Base-by-base conservation (phyloP, 2,888 invertebrate species). In the Nemurella pictetii region DNA sequence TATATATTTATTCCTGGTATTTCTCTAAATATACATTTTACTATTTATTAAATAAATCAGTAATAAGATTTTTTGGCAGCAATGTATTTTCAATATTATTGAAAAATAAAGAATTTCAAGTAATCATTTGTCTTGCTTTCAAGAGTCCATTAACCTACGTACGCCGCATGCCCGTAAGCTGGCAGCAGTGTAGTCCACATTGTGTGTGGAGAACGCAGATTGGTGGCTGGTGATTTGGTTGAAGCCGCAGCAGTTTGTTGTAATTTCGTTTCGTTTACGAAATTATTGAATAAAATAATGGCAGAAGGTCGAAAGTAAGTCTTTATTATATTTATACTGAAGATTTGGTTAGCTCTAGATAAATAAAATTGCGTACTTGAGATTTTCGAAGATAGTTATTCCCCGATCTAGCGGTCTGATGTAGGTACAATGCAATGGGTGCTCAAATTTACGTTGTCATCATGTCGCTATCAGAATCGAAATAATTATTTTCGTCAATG, bases 231-330 rank as follows among this genome's bases (percentile, higher is more conserved):
- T 83, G 29, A 9, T 28, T 55, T 55, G 55, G 9, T 55, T 2
- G 55, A 55, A 3, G 20, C 36, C 28, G 77, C 12, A 83, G 15
- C 32, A 30, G 27, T 72, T 78, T 78, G 36, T 75, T n/a, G 83
- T 15, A 27, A 20, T 20, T 83, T 74, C 75, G 25, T 30, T 75
- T 83, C 25, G 28, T 72, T 29, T 72, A 36, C 20, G 20, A 3
- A 26, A 82, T 55, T 36, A 82, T 29, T 81, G 28, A 83, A 84
- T 2, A 84, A 86, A 84, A 85, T 89, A 88, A 91, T 92, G 92
- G 92, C 92, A 90, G 92, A 92, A 89, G 92, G 92, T 89, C 92
- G 92, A 90, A 92, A 91, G 92, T 92, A 88, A 90, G 91, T 89
- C 85, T 87, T 85, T 87, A 87, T 87, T 87, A 85, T 87, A 87